These are phyloP conservation scores for Hoplostethus atlanticus DNA, from an alignment of 2,797 vertebrate genomes.

Conservation along the genomic window DNA sequence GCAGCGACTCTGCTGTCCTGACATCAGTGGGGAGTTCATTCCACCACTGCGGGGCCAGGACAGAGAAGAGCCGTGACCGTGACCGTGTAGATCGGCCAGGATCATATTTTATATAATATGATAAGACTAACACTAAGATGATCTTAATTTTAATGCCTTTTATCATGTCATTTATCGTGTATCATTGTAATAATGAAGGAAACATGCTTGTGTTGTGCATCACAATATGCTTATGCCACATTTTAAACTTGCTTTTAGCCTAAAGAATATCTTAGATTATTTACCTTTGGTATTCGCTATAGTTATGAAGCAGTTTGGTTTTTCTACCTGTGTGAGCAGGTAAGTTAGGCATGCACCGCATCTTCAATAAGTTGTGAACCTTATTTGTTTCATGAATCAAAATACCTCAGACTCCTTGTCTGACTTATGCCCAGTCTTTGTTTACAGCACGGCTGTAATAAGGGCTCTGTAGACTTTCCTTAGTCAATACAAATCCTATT, in stretches of 20 bases:
- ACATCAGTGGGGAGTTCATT: too few species aligned
- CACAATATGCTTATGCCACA: neutral
- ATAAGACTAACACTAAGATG: too few species aligned
- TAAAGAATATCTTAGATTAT: neutral
- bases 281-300: conserved; percentile 6
- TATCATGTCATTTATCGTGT: too few species aligned
- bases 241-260: neutral
- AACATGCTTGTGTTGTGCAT: too few species aligned
- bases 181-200: too few species aligned
- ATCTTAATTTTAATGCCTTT: too few species aligned
- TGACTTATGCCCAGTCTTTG: conserved; percentile 62
- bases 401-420: conserved; percentile 31
- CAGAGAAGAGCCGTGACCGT: too few species aligned
- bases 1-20: too few species aligned
- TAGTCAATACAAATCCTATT: conserved; percentile 77
- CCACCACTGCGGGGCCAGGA: too few species aligned
- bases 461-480: conserved; percentile 64
- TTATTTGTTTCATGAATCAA: conserved; percentile 46
- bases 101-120: too few species aligned
- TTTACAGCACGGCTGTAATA: conserved; percentile 71
- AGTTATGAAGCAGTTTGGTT: neutral
- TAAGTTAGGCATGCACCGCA: conserved; percentile 1
- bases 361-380: conserved; percentile 36
- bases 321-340: neutral
- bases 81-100: too few species aligned